phyloP scores from a whole-genome alignment of 2,797 vertebrate genomes.

The Rhodeus uyekii region DNA sequence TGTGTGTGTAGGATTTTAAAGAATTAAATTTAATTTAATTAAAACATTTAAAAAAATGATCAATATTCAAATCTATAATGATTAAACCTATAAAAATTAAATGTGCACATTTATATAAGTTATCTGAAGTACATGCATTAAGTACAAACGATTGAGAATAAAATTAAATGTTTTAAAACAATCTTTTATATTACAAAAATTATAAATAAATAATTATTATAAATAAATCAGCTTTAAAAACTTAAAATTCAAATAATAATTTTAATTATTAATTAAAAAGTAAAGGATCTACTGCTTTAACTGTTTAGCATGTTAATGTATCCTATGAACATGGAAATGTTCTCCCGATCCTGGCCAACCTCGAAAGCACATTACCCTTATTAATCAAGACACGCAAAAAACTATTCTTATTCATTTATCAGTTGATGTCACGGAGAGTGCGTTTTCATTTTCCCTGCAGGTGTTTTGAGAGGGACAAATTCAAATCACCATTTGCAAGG shows the following conservation, averaged over 20 bases:
- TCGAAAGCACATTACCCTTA: conserved; percentile 23
- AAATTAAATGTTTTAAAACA: too few species aligned
- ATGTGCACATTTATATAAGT: neutral
- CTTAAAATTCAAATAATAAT: neutral
- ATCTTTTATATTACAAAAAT: neutral
- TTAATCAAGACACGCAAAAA: conserved; percentile 32
- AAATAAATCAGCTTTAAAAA: neutral
- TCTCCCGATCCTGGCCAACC: conserved; percentile 20
- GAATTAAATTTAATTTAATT: neutral
- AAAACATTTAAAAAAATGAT: too few species aligned
- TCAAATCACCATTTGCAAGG: conserved; percentile 18
- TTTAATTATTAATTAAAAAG: neutral
- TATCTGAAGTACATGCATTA: neutral
- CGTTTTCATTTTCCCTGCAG: conserved; percentile 39
- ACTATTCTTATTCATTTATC: conserved; percentile 35
- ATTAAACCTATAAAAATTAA: neutral
- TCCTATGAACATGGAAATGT: neutral
- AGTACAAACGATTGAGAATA: neutral
- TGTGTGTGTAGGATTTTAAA: neutral
- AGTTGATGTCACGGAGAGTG: neutral
- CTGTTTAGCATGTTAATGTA: neutral
- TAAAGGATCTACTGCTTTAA: neutral
- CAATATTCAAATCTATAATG: neutral
- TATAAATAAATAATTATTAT: neutral
- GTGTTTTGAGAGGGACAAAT: conserved; percentile 37